A percentile compares a stretch with the other conserved stretches of the same genome.
phyloP scores from a whole-genome alignment of 2,113 vertebrate genomes.

The Dromiciops gliroides region DNA sequence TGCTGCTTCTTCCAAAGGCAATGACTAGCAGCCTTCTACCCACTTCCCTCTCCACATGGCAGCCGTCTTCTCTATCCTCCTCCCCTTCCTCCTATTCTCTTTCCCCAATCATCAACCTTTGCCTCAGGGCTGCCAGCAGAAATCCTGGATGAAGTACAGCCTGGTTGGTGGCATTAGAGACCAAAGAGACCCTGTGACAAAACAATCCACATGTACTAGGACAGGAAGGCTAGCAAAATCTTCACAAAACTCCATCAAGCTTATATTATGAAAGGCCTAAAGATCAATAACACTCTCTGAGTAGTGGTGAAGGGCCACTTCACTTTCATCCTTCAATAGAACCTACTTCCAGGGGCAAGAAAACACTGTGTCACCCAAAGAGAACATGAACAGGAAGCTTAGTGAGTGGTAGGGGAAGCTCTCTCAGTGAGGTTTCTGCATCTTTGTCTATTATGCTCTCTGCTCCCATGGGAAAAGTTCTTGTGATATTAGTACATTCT shows the following conservation, averaged over 20 bases:
- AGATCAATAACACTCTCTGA: background rate
- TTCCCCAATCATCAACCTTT: background rate
- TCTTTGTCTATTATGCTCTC: slow-evolving; percentile 3
- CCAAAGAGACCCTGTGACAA: background rate
- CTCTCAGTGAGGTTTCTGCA: background rate
- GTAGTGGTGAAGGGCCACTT: slow-evolving; percentile 9
- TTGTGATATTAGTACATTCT: background rate
- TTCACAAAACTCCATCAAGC: slow-evolving; percentile 1
- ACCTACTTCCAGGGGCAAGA: background rate
- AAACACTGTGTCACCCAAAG: background rate
- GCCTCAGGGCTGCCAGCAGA: background rate
- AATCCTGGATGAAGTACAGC: background rate
- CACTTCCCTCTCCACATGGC: background rate
- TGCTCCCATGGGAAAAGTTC: slow-evolving; percentile 10
- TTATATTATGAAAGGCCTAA: background rate
- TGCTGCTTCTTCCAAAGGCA: slow-evolving; percentile 12
- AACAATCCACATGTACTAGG: background rate
- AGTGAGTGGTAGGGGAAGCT: background rate
- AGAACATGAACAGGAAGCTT: slow-evolving; percentile 2
- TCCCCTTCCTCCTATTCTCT: background rate
- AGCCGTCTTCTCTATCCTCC: slow-evolving; percentile 19
- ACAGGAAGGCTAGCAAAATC: background rate
- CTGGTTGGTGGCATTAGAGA: background rate
- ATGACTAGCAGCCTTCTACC: background rate
- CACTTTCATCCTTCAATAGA: background rate